A percentile compares a stretch with the other conserved stretches of the same genome.
These are phyloP conservation scores for Auanema freiburgensis DNA, from an alignment of 2,888 invertebrate genomes.

Conservation along the genomic window DNA sequence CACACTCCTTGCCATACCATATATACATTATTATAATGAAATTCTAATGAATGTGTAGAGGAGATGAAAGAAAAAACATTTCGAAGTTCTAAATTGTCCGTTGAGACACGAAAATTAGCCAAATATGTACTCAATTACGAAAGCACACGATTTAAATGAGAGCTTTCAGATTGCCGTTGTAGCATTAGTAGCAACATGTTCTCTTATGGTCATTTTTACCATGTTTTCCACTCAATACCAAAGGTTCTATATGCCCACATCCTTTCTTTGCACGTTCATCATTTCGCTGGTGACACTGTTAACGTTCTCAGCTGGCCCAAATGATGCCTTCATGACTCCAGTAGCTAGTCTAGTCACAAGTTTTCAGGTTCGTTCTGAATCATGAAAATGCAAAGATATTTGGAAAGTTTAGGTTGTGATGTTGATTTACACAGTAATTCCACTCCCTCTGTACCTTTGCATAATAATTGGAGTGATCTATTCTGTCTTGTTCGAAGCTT, in stretches of 20 bases:
- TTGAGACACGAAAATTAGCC: no score
- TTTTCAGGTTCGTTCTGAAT: slow-evolving; percentile 49
- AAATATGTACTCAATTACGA: background rate
- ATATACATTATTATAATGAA: background rate
- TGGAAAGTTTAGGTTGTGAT: slow-evolving; percentile 78
- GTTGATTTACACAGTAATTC: slow-evolving; percentile 88
- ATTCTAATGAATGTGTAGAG: background rate
- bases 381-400: background rate
- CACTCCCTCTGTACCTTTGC: slow-evolving; percentile 84
- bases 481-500: slow-evolving; percentile 82
- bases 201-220: slow-evolving; percentile 66
- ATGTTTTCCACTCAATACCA: slow-evolving; percentile 65
- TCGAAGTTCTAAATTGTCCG: background rate
- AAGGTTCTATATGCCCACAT: slow-evolving; percentile 70
- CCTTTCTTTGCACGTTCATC: slow-evolving; percentile 70
- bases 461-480: slow-evolving; percentile 79
- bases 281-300: slow-evolving; percentile 64
- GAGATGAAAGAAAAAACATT: background rate
- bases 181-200: slow-evolving; percentile 65
- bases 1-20: background rate
- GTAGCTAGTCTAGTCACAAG: slow-evolving; percentile 61
- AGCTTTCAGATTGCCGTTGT: slow-evolving; percentile 65
- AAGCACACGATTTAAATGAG: background rate
- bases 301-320: slow-evolving; percentile 50
- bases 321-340: slow-evolving; percentile 64